Percentiles rank a stretch among this genome's conserved stretches.
Evolutionary conservation across 2,888 invertebrate genomes (phyloP).

Genomic region (Tachystola acroxantha): DNA sequence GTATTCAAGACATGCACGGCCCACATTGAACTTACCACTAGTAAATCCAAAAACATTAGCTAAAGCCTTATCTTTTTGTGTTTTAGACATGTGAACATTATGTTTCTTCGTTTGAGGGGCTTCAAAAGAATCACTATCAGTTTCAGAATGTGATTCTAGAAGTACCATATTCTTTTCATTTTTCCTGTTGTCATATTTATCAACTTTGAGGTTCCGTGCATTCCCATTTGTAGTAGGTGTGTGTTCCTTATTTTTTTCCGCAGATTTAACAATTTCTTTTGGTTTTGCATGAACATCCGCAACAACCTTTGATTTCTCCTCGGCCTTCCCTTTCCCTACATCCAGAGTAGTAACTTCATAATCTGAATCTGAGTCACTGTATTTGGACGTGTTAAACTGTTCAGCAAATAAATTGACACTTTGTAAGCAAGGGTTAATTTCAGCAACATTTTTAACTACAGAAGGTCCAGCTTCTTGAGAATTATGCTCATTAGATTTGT

Average conservation of each 20-base stretch:
- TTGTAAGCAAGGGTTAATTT: constrained; percentile 47
- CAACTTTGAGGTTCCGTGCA: background rate
- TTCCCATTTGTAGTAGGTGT: background rate
- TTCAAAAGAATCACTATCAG: constrained; percentile 22
- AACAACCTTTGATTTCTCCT: no score
- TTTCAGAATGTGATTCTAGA: constrained; percentile 42
- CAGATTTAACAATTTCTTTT: no score
- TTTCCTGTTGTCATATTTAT: background rate
- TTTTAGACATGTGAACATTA: constrained; percentile 16
- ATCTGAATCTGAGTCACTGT: constrained; percentile 36
- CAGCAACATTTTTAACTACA: constrained; percentile 2
- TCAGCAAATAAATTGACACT: constrained; percentile 55
- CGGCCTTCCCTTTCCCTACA: no score
- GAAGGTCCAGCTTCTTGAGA: constrained; percentile 11
- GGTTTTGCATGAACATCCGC: no score
- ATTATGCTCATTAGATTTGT: constrained; percentile 7
- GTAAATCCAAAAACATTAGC: constrained; percentile 58
- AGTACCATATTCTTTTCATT: constrained; percentile 26
- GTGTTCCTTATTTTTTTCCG: no score
- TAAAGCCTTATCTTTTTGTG: constrained; percentile 39
- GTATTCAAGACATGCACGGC: constrained; percentile 10
- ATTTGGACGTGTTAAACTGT: constrained; percentile 37
- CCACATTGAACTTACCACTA: constrained; percentile 50
- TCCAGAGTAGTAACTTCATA: constrained; percentile 18
- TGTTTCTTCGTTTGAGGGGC: constrained; percentile 14